A percentile compares a stretch with the other conserved stretches of the same genome.
These are phyloP conservation scores for Macrotus californicus DNA, from an alignment of 2,113 vertebrate genomes.

Conservation along the genomic window DNA sequence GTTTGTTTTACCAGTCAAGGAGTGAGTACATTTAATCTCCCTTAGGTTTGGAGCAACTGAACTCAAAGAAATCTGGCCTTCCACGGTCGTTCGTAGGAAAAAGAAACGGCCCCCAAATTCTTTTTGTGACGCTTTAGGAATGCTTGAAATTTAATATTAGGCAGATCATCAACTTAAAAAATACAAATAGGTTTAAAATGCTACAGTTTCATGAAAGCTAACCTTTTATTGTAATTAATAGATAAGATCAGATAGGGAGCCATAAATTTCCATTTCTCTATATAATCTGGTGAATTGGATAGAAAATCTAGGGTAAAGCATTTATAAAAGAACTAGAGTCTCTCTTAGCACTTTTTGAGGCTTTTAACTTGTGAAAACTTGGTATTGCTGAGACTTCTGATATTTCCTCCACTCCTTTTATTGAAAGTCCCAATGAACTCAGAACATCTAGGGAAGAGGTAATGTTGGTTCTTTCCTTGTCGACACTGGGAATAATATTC, in stretches of 20 bases:
- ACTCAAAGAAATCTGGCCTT: slow-evolving; percentile 1
- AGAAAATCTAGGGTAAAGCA: neutral
- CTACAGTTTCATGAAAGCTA: neutral
- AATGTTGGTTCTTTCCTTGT: neutral
- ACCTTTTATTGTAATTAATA: neutral
- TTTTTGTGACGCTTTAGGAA: neutral
- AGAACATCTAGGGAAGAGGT: neutral
- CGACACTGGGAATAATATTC: neutral
- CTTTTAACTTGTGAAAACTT: slow-evolving; percentile 11
- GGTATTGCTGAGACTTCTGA: neutral
- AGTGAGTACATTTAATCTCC: neutral
- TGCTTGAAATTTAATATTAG: slow-evolving; percentile 6
- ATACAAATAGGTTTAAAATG: neutral
- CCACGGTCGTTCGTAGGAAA: neutral
- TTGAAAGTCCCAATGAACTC: neutral
- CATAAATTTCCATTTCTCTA: neutral
- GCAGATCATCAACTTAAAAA: neutral
- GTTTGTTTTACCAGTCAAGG: neutral
- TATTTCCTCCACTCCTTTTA: neutral
- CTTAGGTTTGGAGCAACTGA: neutral
- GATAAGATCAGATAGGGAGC: neutral
- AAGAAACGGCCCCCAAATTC: neutral
- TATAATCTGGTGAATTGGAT: neutral
- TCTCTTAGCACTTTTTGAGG: neutral
- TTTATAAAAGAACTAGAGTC: neutral